Evolutionary conservation across 2,113 vertebrate genomes (phyloP).

Genomic region (Cyanocitta stelleri): DNA sequence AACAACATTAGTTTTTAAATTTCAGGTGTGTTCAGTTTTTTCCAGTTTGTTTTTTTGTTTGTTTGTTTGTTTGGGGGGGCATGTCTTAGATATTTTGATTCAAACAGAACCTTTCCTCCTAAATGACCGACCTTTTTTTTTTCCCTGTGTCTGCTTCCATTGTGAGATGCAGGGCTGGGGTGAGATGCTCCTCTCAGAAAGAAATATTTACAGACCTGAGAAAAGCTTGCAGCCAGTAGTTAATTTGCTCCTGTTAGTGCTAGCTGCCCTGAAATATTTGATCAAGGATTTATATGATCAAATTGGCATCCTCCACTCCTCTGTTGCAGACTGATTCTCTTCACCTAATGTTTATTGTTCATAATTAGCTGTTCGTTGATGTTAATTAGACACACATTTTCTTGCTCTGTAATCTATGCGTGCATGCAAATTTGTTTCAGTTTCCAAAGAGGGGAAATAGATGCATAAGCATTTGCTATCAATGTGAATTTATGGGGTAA

Average conservation of each 20-base stretch:
- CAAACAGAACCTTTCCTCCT: background rate
- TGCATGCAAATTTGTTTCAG: background rate
- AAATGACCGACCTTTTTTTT: background rate
- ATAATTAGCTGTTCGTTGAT: background rate
- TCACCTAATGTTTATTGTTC: background rate
- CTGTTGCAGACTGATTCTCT: background rate
- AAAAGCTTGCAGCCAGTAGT: background rate
- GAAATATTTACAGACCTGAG: background rate
- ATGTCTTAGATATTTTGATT: background rate
- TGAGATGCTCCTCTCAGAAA: background rate
- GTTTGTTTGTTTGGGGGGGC: no score
- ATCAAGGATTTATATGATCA: background rate
- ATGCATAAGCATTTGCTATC: background rate
- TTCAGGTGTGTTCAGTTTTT: background rate
- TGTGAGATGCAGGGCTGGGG: background rate
- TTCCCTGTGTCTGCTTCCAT: background rate
- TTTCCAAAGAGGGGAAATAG: background rate
- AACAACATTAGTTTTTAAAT: background rate
- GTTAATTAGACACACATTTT: background rate
- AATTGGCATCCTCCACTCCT: background rate
- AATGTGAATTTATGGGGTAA: background rate
- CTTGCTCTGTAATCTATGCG: background rate
- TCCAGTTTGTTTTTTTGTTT: background rate
- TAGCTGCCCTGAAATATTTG: background rate
- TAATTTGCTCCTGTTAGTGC: background rate